phyloP scores from a whole-genome alignment of 2,113 vertebrate genomes.

The Tetraodon nigroviridis region DNA sequence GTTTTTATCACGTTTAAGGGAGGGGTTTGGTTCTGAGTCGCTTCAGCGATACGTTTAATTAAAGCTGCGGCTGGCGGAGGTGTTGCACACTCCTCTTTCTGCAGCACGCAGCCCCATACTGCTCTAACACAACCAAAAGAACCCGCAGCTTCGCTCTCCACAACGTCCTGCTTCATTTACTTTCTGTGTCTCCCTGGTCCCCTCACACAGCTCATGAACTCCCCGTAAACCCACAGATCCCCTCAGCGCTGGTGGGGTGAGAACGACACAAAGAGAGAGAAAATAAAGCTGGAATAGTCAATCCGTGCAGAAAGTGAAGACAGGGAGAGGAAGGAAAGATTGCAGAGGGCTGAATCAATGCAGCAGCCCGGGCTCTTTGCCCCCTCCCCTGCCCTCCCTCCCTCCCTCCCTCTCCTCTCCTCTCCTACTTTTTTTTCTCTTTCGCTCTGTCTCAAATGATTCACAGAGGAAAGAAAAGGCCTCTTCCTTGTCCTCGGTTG shows the following conservation, averaged over 20 bases:
- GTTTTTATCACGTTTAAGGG: no score
- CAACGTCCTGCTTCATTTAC: constrained; percentile 47
- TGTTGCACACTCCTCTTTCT: constrained; percentile 18
- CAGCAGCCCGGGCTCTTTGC: constrained; percentile 67
- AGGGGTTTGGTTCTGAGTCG: no score
- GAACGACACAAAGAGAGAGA: constrained; percentile 10
- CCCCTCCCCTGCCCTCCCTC: constrained; percentile 3
- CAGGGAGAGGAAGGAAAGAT: constrained; percentile 71
- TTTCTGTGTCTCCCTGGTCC: constrained; percentile 37
- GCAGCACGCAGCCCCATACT: constrained; percentile 53
- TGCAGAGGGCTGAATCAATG: constrained; percentile 76
- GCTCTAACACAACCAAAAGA: constrained; percentile 71
- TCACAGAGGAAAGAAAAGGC: constrained; percentile 82
- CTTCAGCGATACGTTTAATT: not conserved
- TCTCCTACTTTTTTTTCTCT: constrained; percentile 18
- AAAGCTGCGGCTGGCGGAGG: constrained; percentile 21
- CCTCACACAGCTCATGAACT: constrained; percentile 72
- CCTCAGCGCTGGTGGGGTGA: constrained; percentile 66
- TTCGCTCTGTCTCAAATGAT: constrained; percentile 71
- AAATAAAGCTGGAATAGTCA: constrained; percentile 73
- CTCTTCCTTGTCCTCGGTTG: constrained; percentile 84
- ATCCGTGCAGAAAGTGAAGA: constrained; percentile 74
- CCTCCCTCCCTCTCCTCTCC: not conserved
- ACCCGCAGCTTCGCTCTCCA: constrained; percentile 63
- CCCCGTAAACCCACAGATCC: constrained; percentile 71